A percentile compares a stretch with the other conserved stretches of the same genome.
Conservation (phyloP, 1,140 invertebrate species). For the Pinna nobilis region DNA sequence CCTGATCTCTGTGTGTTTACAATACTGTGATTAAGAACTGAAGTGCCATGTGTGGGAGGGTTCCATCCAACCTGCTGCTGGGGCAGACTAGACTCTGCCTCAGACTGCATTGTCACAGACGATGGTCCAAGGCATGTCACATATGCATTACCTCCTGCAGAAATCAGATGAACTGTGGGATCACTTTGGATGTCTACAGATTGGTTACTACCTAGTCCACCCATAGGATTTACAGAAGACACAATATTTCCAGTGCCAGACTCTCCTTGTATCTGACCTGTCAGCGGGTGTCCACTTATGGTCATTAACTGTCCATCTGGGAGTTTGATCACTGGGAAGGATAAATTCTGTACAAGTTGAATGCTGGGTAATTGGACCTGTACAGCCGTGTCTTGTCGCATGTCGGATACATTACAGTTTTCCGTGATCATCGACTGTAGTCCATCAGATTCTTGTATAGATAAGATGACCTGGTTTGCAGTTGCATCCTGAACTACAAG, state of each 20-base stretch:
- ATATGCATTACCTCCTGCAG: neutral
- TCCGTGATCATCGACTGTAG: neutral
- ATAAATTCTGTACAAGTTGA: conserved; percentile 10
- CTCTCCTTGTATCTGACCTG: neutral
- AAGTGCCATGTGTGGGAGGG: neutral
- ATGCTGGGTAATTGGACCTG: neutral
- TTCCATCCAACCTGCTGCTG: neutral
- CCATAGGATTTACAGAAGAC: neutral
- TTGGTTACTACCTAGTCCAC: neutral
- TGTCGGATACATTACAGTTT: no score
- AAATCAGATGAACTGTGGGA: neutral
- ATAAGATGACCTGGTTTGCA: neutral
- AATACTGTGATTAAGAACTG: no score
- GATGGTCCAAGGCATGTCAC: neutral
- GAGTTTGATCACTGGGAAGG: neutral
- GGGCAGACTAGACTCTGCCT: neutral
- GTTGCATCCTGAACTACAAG: no score
- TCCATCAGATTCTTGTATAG: neutral
- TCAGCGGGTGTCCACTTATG: neutral
- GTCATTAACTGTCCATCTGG: conserved; percentile 2
- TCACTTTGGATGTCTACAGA: neutral
- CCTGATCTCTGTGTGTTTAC: neutral
- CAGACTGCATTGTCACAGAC: neutral
- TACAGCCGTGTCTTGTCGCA: no score
- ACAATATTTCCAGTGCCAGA: neutral